Base-by-base conservation (phyloP, 2,797 vertebrate species). In the Pelodytes ibericus region DNA sequence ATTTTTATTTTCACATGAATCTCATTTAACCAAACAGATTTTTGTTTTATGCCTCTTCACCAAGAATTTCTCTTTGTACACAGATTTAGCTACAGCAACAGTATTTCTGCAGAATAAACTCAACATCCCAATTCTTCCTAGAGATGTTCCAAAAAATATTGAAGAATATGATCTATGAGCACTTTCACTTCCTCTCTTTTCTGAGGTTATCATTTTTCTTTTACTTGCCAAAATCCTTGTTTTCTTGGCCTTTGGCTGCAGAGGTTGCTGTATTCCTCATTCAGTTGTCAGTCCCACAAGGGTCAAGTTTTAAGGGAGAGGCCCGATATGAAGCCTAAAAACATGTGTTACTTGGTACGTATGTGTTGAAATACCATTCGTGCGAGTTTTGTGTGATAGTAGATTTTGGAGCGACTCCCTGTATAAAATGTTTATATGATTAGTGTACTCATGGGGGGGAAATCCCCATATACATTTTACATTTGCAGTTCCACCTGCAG, bases 151-250 rank as follows among this genome's bases (percentile, higher is more conserved):
- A 24, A 53, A 44, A 2, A 53, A 53, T 41, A 27, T 36, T 53
- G 11, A 71, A 59, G 36, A 24, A 64, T 29, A 72, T 51, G 59
- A 65, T 39, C 61, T 24, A 53, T 72, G 16, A 63, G 31, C 36
- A 33, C 29, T 56, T 39, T 47, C 9, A 58, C 49, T 65, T 58
- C 61, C 72, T 27, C 72, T 58, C 51, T 57, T n/a, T n/a, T 39
- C 6, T 53, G 25, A 25, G 26, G 30, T 39, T 72, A 63, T 65
- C 61, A 65, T 39, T 65, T 29, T 26, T 57, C 33, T 15, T 39
- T 15, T n/a, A 20, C 51, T 30, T 74, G 62, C 51, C 72, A 74
- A 66, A 57, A 41, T 6, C 33, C 41, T 20, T 58, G 51, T 74
- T 74, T 74, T 74, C 31, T 8, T 66, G 36, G 51, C 62, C 18